Conservation (phyloP, 2,888 invertebrate genomes). For the Mythimna pallens region DNA sequence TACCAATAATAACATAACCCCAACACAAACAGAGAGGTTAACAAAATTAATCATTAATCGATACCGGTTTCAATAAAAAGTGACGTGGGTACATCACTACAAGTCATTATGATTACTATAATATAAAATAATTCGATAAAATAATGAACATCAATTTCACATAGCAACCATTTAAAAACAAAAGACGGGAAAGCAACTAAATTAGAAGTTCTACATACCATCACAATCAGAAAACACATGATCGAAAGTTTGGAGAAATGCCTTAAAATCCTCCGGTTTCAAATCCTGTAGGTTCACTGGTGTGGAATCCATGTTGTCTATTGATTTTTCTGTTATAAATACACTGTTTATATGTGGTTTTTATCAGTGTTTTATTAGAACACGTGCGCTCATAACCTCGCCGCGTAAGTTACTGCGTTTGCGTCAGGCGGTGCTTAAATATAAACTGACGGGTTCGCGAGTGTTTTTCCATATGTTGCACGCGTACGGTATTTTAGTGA, state of each 20-base stretch:
- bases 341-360: constrained; percentile 36
- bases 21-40: neutral
- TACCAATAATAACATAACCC: neutral
- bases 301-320: constrained; percentile 65
- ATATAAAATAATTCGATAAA: neutral
- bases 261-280: constrained; percentile 82
- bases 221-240: constrained; percentile 95
- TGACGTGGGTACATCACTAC: neutral
- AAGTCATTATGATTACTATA: neutral
- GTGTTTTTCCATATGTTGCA: constrained; percentile 63
- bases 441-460: constrained; percentile 64
- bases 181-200: neutral
- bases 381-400: constrained; percentile 81
- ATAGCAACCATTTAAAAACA: constrained; percentile 22
- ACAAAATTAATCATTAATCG: constrained; percentile 12
- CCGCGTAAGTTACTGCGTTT: constrained; percentile 77
- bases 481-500: constrained; percentile 2
- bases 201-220: constrained; percentile 86
- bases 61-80: constrained; percentile 21
- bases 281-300: constrained; percentile 85
- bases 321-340: constrained; percentile 52
- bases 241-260: constrained; percentile 92
- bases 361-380: constrained; percentile 49
- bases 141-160: neutral
- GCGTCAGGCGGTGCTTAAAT: constrained; percentile 73